Conservation (phyloP, 2,113 vertebrate genomes). For the Vidua chalybeata region DNA sequence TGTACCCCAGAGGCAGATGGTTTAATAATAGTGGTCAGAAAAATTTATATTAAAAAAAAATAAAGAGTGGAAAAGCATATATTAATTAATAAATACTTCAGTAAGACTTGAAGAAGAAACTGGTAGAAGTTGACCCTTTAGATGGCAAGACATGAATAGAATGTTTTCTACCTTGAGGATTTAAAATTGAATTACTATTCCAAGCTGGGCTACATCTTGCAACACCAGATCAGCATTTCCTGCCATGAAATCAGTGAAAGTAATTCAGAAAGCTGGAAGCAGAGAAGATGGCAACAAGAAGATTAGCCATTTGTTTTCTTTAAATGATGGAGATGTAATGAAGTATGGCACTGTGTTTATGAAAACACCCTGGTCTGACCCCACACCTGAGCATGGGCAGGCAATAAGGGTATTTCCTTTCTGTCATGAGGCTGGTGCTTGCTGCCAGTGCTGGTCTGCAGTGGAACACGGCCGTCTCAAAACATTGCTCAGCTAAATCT, state of each 20-base stretch:
- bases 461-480: accelerated
- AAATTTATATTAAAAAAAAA: not conserved
- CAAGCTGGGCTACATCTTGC: not conserved
- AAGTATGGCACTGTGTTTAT: not conserved
- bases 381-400: not conserved
- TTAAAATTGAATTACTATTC: not conserved
- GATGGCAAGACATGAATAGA: not conserved
- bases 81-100: not conserved
- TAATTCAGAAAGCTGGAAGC: not conserved
- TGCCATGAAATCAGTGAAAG: not conserved
- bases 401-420: not conserved
- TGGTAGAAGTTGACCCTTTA: not conserved
- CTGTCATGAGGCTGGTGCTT: not conserved
- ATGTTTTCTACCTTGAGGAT: not conserved
- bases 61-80: not conserved
- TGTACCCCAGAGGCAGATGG: not conserved
- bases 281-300: not conserved
- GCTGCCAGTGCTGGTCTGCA: not conserved
- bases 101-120: not conserved
- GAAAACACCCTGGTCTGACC: not conserved
- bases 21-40: not conserved
- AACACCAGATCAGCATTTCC: not conserved
- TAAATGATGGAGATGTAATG: not conserved
- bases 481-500: not conserved
- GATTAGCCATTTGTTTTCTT: not conserved